Evolutionary conservation across 2,113 vertebrate species (phyloP).

Genomic region (Bujurquina vittata): DNA sequence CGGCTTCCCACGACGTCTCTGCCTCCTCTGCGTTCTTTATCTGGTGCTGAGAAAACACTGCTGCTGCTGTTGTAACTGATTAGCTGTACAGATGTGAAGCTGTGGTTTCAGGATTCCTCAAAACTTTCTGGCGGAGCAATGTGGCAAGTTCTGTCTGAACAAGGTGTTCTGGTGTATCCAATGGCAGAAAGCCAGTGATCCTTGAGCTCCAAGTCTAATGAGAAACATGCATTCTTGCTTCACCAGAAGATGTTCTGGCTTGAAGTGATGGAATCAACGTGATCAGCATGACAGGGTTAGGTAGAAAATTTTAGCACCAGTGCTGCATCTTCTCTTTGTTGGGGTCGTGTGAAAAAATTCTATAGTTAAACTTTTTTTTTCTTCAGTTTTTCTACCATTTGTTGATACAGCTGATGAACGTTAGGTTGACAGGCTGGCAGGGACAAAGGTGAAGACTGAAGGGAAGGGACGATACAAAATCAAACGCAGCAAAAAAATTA

Average conservation of each 20-base stretch:
- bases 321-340: neutral
- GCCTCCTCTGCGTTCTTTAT: neutral
- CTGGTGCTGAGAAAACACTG: constrained; percentile 18
- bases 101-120: constrained; percentile 42
- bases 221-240: constrained; percentile 49
- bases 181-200: constrained; percentile 15
- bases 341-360: too few relatives aligned
- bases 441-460: neutral
- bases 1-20: constrained; percentile 4
- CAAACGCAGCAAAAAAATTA: constrained; percentile 16
- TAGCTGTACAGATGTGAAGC: constrained; percentile 61
- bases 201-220: constrained; percentile 44
- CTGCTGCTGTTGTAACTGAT: constrained; percentile 42
- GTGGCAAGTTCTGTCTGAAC: constrained; percentile 59
- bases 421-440: neutral
- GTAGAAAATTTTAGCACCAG: neutral
- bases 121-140: constrained; percentile 51
- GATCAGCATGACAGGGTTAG: neutral
- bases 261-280: neutral
- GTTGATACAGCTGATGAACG: neutral
- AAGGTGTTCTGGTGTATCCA: constrained; percentile 44
- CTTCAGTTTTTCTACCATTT: neutral
- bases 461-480: neutral
- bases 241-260: constrained; percentile 2
- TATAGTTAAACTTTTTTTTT: too few relatives aligned